A percentile compares a stretch with the other conserved stretches of the same genome.
phyloP scores from a whole-genome alignment of 2,113 vertebrate species.

The Eolophus roseicapilla region DNA sequence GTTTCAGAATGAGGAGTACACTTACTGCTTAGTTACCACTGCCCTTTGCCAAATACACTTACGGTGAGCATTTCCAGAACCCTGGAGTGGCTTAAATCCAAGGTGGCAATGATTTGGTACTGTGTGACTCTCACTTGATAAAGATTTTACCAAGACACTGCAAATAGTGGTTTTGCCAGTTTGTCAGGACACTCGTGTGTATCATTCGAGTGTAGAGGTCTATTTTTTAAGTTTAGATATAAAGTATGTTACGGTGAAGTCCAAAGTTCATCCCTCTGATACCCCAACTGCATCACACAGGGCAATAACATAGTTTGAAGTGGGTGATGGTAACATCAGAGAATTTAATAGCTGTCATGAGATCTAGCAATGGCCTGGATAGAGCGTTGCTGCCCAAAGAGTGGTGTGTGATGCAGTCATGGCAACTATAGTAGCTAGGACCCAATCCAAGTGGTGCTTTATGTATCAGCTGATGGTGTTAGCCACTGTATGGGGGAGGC shows the following conservation, averaged over 20 bases:
- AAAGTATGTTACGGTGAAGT: not conserved
- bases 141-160: not conserved
- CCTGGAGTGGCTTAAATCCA: not conserved
- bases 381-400: not conserved
- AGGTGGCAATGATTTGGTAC: not conserved
- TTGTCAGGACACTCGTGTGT: fast-evolving
- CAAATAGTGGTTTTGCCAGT: not conserved
- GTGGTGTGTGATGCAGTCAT: not conserved
- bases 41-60: not conserved
- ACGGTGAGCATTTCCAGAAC: conserved; percentile 2
- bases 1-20: not conserved
- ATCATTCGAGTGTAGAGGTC: not conserved
- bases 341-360: not conserved
- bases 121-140: not conserved
- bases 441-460: not conserved
- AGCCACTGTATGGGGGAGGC: not conserved
- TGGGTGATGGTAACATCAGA: not conserved
- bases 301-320: not conserved
- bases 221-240: not conserved
- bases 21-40: conserved; percentile 42
- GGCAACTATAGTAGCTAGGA: not conserved
- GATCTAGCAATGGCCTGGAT: not conserved
- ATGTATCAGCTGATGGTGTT: not conserved
- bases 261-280: not conserved
- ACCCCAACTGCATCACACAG: not conserved